These are phyloP conservation scores for Sminthurides bifidus DNA, from an alignment of 1,140 invertebrate species.

Conservation along the genomic window DNA sequence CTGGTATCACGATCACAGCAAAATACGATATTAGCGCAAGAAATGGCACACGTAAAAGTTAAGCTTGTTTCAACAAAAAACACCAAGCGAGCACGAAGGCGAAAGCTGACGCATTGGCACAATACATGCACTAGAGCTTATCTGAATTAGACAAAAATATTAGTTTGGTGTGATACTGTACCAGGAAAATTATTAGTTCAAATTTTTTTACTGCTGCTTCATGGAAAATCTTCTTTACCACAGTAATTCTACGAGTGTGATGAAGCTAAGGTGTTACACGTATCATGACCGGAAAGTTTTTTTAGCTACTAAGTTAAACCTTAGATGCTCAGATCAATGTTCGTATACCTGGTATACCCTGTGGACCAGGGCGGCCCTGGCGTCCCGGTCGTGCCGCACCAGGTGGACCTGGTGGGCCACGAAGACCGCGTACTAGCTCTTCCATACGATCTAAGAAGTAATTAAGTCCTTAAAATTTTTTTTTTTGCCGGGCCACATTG, in stretches of 20 bases:
- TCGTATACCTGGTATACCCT: conserved; percentile 43
- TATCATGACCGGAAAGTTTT: not conserved
- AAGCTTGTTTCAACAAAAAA: not conserved
- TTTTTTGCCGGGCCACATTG: too few relatives aligned
- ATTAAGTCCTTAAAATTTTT: too few relatives aligned
- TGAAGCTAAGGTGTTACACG: too few relatives aligned
- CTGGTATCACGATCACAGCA: conserved; percentile 31
- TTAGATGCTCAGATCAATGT: too few relatives aligned
- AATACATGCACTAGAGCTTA: not conserved
- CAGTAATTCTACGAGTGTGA: too few relatives aligned
- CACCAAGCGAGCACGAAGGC: not conserved
- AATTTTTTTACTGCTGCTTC: too few relatives aligned
- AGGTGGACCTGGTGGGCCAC: conserved; percentile 41
- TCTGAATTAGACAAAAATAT: not conserved
- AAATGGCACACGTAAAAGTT: not conserved
- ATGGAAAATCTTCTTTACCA: too few relatives aligned
- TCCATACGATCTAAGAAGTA: conserved; percentile 43
- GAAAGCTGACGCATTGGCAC: not conserved
- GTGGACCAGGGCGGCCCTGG: conserved; percentile 36
- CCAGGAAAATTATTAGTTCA: too few relatives aligned
- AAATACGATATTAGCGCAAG: not conserved
- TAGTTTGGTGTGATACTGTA: too few relatives aligned
- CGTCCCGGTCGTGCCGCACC: conserved; percentile 39
- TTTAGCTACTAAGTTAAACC: conserved; percentile 1
- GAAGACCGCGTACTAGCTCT: conserved; percentile 43